Base-by-base conservation (phyloP, 2,888 invertebrate genomes). In the Neria commutata region DNA sequence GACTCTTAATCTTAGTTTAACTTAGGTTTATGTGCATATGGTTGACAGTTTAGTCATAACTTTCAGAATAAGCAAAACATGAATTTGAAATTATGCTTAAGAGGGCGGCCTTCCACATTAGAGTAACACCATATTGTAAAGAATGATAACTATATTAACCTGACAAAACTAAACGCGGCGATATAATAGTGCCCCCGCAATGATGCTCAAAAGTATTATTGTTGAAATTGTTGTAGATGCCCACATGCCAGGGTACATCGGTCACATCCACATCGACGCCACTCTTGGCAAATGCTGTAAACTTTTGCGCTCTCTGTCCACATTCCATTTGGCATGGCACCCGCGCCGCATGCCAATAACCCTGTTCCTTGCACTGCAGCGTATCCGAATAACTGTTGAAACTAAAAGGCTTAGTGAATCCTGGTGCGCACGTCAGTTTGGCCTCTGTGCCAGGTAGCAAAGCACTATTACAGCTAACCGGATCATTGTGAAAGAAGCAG, bases 321-420 rank as follows among this genome's bases (percentile, higher is more conserved):
- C 76, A 76, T 2, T 65, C 56, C n/a, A 67, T 72, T 6, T 58
- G 57, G 51, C 76, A 76, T 16, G 63, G 63, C 8, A 53, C 58
- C 24, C 72, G 69, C 19, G 58, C 19, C 45, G 62, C 64, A 25
- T 70, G 67, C 76, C 76, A 76, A 49, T 70, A 64, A 5, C 71
- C 74, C 50, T 70, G 60, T 0, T 25, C 46, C 5, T 59, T 62
- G 50, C 76, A 76, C n/a, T n/a, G n/a, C n/a, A n/a, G n/a, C n/a
- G n/a, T n/a, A n/a, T n/a, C n/a, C n/a, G n/a, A n/a, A n/a, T n/a
- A n/a, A n/a, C n/a, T n/a, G n/a, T n/a, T n/a, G n/a, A n/a, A n/a
- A 17, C 10, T 17, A 5, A 42, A 42, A 8, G 6, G 21, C 42
- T 5, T 8, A 14, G 4, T 3, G 42, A 37, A 37, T 37, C 11